These are phyloP conservation scores for Campoletis sonorensis DNA, from an alignment of 1,140 invertebrate genomes.

Conservation along the genomic window DNA sequence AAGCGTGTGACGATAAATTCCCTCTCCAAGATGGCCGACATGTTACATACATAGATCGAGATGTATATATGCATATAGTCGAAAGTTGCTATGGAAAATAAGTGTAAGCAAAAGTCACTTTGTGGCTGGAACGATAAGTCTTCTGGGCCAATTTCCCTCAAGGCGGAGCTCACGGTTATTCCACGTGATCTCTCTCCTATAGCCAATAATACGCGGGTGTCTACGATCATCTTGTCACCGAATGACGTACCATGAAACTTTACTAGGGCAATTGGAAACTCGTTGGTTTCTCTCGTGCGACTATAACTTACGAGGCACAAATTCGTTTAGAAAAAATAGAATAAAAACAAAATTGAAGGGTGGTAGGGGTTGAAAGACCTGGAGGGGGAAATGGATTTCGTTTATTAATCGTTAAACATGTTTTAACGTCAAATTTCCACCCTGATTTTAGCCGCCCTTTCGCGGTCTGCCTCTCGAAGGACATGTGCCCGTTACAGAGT, in stretches of 20 bases:
- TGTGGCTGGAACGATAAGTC: constrained; percentile 25
- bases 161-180: constrained; percentile 32
- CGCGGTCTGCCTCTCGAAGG: not conserved
- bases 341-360: not conserved
- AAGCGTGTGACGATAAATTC: constrained; percentile 14
- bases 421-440: too few relatives aligned
- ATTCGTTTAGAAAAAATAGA: not conserved
- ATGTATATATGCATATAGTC: not conserved
- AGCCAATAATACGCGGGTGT: not conserved
- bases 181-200: constrained; percentile 2
- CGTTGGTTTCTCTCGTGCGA: constrained; percentile 9
- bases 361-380: not conserved
- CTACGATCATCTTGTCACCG: constrained; percentile 40
- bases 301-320: not conserved
- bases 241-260: constrained; percentile 34
- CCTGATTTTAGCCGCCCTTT: not conserved
- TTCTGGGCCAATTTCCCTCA: constrained; percentile 30
- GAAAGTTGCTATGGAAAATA: constrained; percentile 14
- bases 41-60: not conserved
- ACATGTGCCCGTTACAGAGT: not conserved
- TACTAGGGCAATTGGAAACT: constrained; percentile 44
- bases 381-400: too few relatives aligned
- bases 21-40: not conserved
- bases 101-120: not conserved
- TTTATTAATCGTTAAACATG: too few relatives aligned